Conservation (phyloP, 2,888 invertebrate species). For the Drosophila parthenogenetica region DNA sequence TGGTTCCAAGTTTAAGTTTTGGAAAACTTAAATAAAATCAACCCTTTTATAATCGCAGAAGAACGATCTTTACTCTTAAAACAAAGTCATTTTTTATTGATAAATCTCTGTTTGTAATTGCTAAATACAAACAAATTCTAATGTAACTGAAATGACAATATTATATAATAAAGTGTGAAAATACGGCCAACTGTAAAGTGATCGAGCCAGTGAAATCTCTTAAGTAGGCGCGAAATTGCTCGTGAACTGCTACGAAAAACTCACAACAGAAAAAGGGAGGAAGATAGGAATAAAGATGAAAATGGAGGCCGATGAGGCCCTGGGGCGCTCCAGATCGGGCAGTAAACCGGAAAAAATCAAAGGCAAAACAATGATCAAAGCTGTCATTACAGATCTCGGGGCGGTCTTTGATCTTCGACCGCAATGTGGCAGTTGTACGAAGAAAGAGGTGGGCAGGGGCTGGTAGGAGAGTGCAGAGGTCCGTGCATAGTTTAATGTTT, state of each 20-base stretch:
- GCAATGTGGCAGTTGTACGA: slow-evolving; percentile 58
- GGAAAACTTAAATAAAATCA: too few relatives aligned
- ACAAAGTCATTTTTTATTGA: too few relatives aligned
- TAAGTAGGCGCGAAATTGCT: slow-evolving; percentile 75
- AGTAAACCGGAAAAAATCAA: slow-evolving; percentile 79
- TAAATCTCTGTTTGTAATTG: not conserved
- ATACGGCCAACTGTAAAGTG: slow-evolving; percentile 36
- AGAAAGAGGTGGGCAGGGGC: not conserved
- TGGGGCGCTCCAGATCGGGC: slow-evolving; percentile 53
- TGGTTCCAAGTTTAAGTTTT: not conserved
- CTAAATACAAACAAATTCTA: too few relatives aligned
- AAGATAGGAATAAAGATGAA: slow-evolving; percentile 9
- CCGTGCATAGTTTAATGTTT: slow-evolving; percentile 70
- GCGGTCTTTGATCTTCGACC: slow-evolving; percentile 79
- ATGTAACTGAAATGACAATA: slow-evolving; percentile 15
- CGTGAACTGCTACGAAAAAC: slow-evolving; percentile 55
- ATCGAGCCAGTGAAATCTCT: slow-evolving; percentile 50
- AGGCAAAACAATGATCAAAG: slow-evolving; percentile 81
- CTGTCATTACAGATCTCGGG: slow-evolving; percentile 81
- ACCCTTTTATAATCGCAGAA: too few relatives aligned
- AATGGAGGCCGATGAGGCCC: slow-evolving; percentile 13
- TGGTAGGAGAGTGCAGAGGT: slow-evolving; percentile 19
- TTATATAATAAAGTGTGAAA: slow-evolving; percentile 32
- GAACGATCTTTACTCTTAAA: too few relatives aligned
- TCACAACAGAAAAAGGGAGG: not conserved